phyloP scores from a whole-genome alignment of 1,140 invertebrate genomes.

The Euwallacea similis region DNA sequence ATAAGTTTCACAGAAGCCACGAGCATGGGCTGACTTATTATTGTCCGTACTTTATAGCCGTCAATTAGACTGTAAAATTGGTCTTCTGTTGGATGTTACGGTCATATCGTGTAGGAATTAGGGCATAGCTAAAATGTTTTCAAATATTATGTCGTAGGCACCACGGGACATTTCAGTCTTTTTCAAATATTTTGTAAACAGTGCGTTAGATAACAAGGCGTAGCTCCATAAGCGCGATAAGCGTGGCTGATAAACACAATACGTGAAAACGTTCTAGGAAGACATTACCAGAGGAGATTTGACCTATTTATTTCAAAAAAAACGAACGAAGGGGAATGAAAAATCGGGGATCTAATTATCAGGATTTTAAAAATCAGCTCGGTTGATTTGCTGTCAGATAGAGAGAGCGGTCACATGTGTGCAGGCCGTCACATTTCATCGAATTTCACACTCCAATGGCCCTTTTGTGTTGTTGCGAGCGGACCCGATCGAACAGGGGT shows the following conservation, averaged over 20 bases:
- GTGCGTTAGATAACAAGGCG: not conserved
- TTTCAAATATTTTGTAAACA: not conserved
- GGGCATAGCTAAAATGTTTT: conserved; percentile 26
- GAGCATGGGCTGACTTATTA: conserved; percentile 21
- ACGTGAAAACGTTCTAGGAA: not conserved
- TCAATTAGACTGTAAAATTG: conserved; percentile 21
- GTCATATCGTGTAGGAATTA: not conserved
- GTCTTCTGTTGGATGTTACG: not conserved
- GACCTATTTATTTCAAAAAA: not conserved
- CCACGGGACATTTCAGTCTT: not conserved
- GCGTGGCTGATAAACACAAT: not conserved
- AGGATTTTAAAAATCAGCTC: not conserved
- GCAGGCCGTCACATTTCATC: conserved; percentile 54
- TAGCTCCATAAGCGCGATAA: conserved; percentile 1
- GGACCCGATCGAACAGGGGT: conserved; percentile 24
- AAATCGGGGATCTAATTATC: not conserved
- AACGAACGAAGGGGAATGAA: not conserved
- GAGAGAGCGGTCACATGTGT: conserved; percentile 48
- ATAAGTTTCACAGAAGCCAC: conserved; percentile 24
- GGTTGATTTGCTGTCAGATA: conserved; percentile 18
- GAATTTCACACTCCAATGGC: conserved; percentile 51
- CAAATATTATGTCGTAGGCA: conserved; percentile 10
- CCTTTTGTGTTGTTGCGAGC: conserved; percentile 42
- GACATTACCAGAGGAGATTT: too few species aligned
- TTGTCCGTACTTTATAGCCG: conserved; percentile 14